Evolutionary conservation across 2,113 vertebrate species (phyloP).

Genomic region (Chloroceryle aenea): DNA sequence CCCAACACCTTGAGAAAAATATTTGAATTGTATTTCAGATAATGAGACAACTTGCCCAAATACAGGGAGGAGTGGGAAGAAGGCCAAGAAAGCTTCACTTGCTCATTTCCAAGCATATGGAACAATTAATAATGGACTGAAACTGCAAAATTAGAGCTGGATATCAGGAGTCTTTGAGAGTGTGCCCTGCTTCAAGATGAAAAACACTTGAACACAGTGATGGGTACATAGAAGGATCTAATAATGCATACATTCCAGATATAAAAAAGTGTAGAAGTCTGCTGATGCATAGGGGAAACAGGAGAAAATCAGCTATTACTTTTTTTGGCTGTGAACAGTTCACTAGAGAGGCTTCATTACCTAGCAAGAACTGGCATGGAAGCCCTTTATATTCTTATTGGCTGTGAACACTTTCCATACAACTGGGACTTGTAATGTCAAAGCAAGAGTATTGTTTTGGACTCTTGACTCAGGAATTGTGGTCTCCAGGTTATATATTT

Average conservation of each 20-base stretch:
- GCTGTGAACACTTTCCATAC: neutral
- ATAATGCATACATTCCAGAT: neutral
- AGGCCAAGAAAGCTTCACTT: slow-evolving; percentile 29
- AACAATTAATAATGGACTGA: slow-evolving; percentile 27
- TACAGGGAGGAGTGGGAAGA: neutral
- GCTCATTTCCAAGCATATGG: slow-evolving; percentile 42
- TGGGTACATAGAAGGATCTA: neutral
- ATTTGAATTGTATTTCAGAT: neutral
- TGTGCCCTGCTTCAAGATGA: neutral
- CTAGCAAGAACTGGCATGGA: neutral
- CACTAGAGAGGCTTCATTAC: neutral
- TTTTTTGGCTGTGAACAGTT: neutral
- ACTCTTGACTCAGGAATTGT: neutral
- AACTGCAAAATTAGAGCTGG: slow-evolving; percentile 11
- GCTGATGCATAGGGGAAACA: slow-evolving; percentile 8
- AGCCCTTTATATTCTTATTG: neutral
- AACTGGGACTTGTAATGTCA: neutral
- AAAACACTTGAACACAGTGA: neutral
- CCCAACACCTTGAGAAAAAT: neutral
- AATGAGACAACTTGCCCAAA: neutral
- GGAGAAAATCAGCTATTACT: slow-evolving; percentile 26
- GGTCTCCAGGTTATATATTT: neutral
- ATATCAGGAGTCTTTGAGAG: neutral
- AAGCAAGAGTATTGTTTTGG: neutral
- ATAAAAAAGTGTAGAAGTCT: neutral